A percentile compares a stretch with the other conserved stretches of the same genome.
Evolutionary conservation across 2,888 invertebrate species (phyloP).

Genomic region (Leptopilina syphax): DNA sequence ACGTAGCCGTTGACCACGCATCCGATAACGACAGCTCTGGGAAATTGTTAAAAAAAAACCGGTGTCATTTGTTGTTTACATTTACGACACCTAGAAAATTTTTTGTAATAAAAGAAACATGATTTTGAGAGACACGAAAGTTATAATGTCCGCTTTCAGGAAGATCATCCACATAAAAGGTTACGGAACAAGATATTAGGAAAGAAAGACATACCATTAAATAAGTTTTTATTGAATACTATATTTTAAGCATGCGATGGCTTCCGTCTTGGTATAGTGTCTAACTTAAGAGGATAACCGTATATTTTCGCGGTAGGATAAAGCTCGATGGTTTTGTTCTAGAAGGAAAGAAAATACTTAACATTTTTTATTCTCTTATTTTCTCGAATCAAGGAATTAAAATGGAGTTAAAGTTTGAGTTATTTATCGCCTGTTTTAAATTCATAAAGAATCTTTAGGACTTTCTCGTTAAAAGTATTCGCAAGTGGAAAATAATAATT

Average conservation of each 20-base stretch:
- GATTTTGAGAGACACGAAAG: neutral
- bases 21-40: conserved; percentile 69
- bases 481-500: neutral
- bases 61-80: conserved; percentile 31
- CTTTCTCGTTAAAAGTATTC: neutral
- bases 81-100: conserved; percentile 31
- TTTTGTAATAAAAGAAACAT: neutral
- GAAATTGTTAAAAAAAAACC: conserved; percentile 70
- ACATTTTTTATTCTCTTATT: neutral
- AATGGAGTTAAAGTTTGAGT: conserved; percentile 19
- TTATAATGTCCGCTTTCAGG: neutral
- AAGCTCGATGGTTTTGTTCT: conserved; percentile 55
- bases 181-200: conserved; percentile 45
- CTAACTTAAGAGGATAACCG: conserved; percentile 74
- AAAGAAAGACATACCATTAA: conserved; percentile 64
- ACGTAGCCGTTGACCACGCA: conserved; percentile 71
- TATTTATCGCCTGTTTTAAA: conserved; percentile 19
- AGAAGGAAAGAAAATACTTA: conserved; percentile 28
- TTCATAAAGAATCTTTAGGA: neutral
- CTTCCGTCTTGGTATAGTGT: conserved; percentile 72
- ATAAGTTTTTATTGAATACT: conserved; percentile 75
- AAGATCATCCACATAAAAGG: conserved; percentile 21
- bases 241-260: conserved; percentile 71
- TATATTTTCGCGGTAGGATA: conserved; percentile 70
- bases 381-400: conserved; percentile 34